These are phyloP conservation scores for Ypsolopha scabrella DNA, from an alignment of 2,888 invertebrate species.

Conservation along the genomic window DNA sequence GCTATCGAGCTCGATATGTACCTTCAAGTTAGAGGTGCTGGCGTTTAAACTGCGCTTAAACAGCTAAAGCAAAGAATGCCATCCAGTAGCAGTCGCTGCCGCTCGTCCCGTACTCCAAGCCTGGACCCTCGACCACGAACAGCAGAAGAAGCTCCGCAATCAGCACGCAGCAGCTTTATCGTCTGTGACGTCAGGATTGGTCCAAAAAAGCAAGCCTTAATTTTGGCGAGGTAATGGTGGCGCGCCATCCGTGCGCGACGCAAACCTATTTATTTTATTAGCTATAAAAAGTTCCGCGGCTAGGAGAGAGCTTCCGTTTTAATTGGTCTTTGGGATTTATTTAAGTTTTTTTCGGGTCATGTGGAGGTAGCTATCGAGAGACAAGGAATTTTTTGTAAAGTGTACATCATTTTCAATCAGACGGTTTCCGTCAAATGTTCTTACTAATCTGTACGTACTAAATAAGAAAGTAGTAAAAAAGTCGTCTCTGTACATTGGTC, in stretches of 20 bases:
- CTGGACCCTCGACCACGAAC: neutral
- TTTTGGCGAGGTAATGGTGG: constrained; percentile 44
- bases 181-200: constrained; percentile 58
- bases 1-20: too few relatives aligned
- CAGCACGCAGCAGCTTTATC: constrained; percentile 64
- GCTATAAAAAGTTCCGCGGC: constrained; percentile 44
- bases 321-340: neutral
- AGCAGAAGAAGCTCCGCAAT: constrained; percentile 27
- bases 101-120: neutral
- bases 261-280: constrained; percentile 60
- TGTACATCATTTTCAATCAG: too few relatives aligned
- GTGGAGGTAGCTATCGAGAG: too few relatives aligned
- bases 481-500: too few relatives aligned
- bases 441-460: too few relatives aligned
- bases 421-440: too few relatives aligned
- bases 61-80: neutral
- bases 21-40: too few relatives aligned
- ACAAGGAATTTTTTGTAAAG: too few relatives aligned
- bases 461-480: too few relatives aligned
- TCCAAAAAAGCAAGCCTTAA: constrained; percentile 59
- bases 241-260: constrained; percentile 55
- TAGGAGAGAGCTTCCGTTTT: neutral
- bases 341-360: too few relatives aligned
- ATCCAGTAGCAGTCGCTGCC: neutral
- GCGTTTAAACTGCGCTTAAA: too few relatives aligned